A percentile compares a stretch with the other conserved stretches of the same genome.
These are phyloP conservation scores for Ianthella basta DNA, from an alignment of 37 sponge, comb jelly and placozoan genomes.

Conservation along the genomic window DNA sequence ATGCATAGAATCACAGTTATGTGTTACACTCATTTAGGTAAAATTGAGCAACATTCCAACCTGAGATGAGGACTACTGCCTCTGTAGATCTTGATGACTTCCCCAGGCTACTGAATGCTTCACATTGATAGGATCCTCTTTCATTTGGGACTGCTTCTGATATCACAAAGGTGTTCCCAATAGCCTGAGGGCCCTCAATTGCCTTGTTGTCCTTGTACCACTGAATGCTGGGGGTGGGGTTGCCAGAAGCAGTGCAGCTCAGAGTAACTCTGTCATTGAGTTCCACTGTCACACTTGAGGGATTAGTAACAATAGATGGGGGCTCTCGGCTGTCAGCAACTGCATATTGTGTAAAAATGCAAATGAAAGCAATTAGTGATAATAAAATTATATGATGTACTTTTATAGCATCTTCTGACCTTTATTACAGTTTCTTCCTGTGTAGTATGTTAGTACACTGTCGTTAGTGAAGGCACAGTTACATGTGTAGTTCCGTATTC, in stretches of 20 bases:
- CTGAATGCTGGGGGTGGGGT: background rate
- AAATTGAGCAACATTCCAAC: too few species aligned
- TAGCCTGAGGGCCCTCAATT: conserved; percentile 1
- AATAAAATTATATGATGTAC: too few species aligned
- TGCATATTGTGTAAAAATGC: background rate
- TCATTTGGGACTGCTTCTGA: background rate
- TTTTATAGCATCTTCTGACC: too few species aligned
- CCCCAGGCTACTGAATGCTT: background rate
- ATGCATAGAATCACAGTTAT: too few species aligned
- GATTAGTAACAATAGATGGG: background rate
- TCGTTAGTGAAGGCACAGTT: too few species aligned
- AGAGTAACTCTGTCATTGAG: background rate
- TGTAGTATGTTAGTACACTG: too few species aligned
- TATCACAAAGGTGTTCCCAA: background rate
- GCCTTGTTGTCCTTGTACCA: background rate
- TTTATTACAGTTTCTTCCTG: too few species aligned
- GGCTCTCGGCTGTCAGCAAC: background rate
- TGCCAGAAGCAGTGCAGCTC: background rate
- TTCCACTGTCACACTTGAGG: background rate
- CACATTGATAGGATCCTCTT: conserved; percentile 5
- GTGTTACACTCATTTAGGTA: too few species aligned
- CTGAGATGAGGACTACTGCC: too few species aligned
- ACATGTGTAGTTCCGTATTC: too few species aligned
- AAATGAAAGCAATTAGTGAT: too few species aligned
- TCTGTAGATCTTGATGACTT: background rate